Base-by-base conservation (phyloP, 2,888 invertebrate genomes). In the Syrphus vitripennis region DNA sequence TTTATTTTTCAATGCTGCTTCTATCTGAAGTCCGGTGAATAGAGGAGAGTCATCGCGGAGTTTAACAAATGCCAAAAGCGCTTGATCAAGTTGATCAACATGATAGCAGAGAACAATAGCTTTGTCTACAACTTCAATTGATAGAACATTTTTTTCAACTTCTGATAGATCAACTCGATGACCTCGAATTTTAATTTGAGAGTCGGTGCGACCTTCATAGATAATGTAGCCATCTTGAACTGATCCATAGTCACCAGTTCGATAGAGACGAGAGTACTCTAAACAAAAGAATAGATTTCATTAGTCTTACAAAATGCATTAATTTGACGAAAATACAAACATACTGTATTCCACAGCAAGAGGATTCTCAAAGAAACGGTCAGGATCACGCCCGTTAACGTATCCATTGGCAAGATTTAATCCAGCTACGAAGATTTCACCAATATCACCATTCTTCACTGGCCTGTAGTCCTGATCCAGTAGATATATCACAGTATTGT, bases 111-210 rank as follows among this genome's bases (percentile, higher is more conserved):
- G 93, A 0, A 97, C 96, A 0, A 96, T 95, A 6, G 94, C 95
- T 92, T 97, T 97, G 14, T 97, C 95, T 3, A 97, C 94, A 2
- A 94, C 94, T 0, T 94, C 93, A 0, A 96, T 92, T 4, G 93
- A 93, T 31, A 93, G 92, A 0, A 97, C 94, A 6, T 95, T 95
- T 82, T 95, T 95, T 89, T 98, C 97, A 1, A 98, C 95, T 93
- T 98, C 98, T 2, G 95, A 94, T 61, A 97, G 93, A 90, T 98
- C 97, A 0, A 98, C 97, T 10, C 97, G 93, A 90, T 98, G 97
- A 0, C 98, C 98, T 53, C 97, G 93, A 71, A 97, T 95, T 93
- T 97, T 98, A 42, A 96, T 94, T 91, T 97, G 97, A 0, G 97
- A 96, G 92, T 97, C 97, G 0, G 96, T 96, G 31, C 98, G 94